Evolutionary conservation across 2,113 vertebrate species (phyloP).

Genomic region (Elanus axillaris): DNA sequence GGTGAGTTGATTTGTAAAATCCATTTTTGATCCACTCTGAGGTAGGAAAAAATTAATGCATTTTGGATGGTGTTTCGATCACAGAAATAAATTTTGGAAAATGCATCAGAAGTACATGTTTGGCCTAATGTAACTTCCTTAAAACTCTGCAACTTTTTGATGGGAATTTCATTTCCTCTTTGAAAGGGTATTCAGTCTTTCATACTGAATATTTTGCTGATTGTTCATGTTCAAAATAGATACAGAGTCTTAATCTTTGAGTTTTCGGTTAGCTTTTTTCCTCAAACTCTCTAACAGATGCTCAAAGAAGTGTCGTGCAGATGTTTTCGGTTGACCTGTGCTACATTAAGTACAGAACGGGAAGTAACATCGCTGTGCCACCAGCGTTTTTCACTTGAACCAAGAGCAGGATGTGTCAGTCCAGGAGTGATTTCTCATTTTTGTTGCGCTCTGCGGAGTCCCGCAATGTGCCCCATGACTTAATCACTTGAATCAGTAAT

Average conservation of each 20-base stretch:
- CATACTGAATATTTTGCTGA: background rate
- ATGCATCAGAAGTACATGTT: background rate
- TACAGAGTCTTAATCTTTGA: background rate
- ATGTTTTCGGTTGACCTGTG: background rate
- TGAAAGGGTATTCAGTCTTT: background rate
- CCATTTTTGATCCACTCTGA: background rate
- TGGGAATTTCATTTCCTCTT: background rate
- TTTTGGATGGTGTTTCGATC: background rate
- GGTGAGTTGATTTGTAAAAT: constrained; percentile 20
- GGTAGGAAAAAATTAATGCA: background rate
- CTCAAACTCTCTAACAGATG: background rate
- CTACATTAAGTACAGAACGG: background rate
- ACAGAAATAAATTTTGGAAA: background rate
- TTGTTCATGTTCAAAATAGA: background rate
- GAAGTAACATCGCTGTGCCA: background rate
- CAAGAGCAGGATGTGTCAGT: background rate
- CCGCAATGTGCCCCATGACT: background rate
- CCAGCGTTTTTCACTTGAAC: background rate
- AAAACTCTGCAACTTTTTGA: background rate
- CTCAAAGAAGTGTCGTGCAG: background rate
- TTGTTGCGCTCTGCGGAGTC: accelerated
- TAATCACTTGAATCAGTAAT: background rate
- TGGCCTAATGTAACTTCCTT: background rate
- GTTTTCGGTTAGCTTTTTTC: too few species aligned
- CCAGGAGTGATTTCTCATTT: background rate